A percentile compares a stretch with the other conserved stretches of the same genome.
Conservation (phyloP, 2,888 invertebrate species). For the Aphodius granarius region DNA sequence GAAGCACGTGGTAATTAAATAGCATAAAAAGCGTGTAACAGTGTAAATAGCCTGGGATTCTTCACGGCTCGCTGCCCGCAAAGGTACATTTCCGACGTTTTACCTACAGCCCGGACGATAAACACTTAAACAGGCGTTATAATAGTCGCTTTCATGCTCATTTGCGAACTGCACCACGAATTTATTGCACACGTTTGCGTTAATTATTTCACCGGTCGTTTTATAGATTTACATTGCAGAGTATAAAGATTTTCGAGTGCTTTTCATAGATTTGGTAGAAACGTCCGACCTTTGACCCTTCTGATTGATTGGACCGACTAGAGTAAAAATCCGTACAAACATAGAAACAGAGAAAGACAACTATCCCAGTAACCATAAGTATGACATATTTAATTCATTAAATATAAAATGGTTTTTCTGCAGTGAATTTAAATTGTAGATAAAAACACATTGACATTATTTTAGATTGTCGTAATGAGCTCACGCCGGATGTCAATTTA, state of each 20-base stretch:
- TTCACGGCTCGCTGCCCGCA: constrained; percentile 49
- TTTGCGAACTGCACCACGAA: constrained; percentile 37
- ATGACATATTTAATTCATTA: too few relatives aligned
- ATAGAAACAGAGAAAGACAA: too few relatives aligned
- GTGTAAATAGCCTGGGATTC: constrained; percentile 50
- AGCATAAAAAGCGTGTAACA: constrained; percentile 48
- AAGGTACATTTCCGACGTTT: constrained; percentile 48
- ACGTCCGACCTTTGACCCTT: too few relatives aligned
- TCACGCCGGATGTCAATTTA: not conserved
- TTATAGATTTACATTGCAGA: not conserved
- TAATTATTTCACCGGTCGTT: constrained; percentile 31
- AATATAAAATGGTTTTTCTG: too few relatives aligned
- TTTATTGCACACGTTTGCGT: constrained; percentile 33
- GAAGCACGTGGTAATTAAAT: constrained; percentile 46
- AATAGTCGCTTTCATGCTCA: constrained; percentile 47
- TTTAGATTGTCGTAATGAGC: too few relatives aligned
- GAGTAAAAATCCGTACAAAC: too few relatives aligned
- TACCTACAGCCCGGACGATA: constrained; percentile 30
- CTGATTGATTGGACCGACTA: too few relatives aligned
- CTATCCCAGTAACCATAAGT: too few relatives aligned
- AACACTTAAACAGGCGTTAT: constrained; percentile 45
- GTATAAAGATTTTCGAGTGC: not conserved
- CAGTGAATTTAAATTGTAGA: too few relatives aligned
- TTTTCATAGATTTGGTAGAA: too few relatives aligned
- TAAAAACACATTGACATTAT: too few relatives aligned